Base-by-base conservation (phyloP, 2,888 invertebrate genomes). In the Polyommatus icarus region DNA sequence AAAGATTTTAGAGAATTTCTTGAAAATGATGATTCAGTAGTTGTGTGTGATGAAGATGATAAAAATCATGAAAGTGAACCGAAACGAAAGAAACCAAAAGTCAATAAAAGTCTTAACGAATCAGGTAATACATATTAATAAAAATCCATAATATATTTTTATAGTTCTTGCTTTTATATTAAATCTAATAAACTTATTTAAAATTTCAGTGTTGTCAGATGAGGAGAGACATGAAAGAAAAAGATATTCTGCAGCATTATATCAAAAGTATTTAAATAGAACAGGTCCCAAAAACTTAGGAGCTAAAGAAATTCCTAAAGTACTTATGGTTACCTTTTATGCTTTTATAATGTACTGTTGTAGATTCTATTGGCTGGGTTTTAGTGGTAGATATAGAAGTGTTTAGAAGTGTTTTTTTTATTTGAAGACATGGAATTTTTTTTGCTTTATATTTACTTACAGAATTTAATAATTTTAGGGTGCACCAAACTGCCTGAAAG, bases 201-300 rank as follows among this genome's bases (percentile, higher is more conserved):
- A 2, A 46, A 40, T 87, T 88, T 50, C 82, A 94, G 93, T 87
- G n/a, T 84, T 94, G 76, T 90, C 95, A 29, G 96, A 96, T 88
- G 96, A 97, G 87, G 96, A 97, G 82, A 94, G 95, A 24, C 95
- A 95, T 85, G 96, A 97, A 84, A 96, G 96, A 73, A 96, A 95
- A 85, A 95, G 95, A 78, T 93, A 96, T 82, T 94, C 95, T 0
- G 95, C 95, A 0, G 94, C 95, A 61, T 89, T 96, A 36, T 98
- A 98, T 88, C 95, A 97, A 81, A 96, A 96, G 82, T 98, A 96
- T 87, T 94, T 97, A 80, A 95, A 97, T 82, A 95, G 97, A 83
- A 95, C 96, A 78, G 97, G 97, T 18, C 98, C 98, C 0, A 95
- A 96, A 83, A 95, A 98, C 92, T 96, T 97, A 32, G 98, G 98